Evolutionary conservation across 1,140 invertebrate genomes (phyloP), one percentile per base, ranked within the genome.

Genomic region (Lordiphosa clarofinis): DNA sequence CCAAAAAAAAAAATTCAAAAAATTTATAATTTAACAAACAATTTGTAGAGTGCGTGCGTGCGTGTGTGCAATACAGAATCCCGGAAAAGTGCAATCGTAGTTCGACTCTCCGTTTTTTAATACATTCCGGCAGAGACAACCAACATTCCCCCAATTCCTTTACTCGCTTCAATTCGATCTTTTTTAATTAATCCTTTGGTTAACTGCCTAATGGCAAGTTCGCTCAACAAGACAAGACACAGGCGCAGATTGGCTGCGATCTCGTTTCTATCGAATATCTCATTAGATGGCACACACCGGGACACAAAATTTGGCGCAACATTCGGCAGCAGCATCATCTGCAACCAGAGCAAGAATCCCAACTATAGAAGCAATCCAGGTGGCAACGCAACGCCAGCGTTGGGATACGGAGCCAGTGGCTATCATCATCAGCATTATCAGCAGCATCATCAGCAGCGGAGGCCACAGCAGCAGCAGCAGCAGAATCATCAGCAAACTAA

Each of bases 221-320:
- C 87, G 76, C 78, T 88, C 31, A 88, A 88, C 73, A 89, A 89
- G 75, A 88, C 88, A 73, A 88, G 88, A 87, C 86, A 89, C 79
- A 87, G 95, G 76, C 91, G 94, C 88, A 92, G 96, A 89, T 91
- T 97, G 75, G 95, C 96, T 86, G 96, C 96, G 68, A 91, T 96
- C 61, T 95, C 95, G 73, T 98, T 98, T 91, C 91, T 98, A 68
- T 95, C 96, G 24, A 98, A 98, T 91, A 98, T 98, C 84, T 97
- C 96, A 54, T 91, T 98, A 52, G 96, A 98, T 92, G 96, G 96
- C 48, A 95, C 94, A 74, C 94, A 96, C 90, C 93, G 93, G 74
- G 96, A 97, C 89, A 96, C 95, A 49, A 94, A 93, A 88, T 89
- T 95, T 73, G 91, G 92, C 35, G 88, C 75, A 81, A 87, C 87